Conservation (phyloP, 2,888 invertebrate genomes). For the Cerceris rybyensis region DNA sequence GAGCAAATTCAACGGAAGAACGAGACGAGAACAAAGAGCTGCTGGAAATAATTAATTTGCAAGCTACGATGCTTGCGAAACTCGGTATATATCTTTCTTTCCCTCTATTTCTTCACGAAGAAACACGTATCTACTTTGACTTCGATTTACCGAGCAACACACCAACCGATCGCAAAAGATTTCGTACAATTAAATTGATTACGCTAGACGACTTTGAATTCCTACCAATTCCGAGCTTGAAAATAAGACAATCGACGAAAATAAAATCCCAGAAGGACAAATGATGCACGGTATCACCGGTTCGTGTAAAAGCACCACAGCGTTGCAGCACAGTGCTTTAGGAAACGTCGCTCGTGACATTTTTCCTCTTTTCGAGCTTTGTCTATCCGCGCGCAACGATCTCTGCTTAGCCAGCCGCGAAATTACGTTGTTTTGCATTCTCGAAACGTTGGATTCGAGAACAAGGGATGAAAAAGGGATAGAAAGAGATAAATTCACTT, state of each 20-base stretch:
- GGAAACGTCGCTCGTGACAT: slow-evolving; percentile 23
- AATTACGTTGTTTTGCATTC: slow-evolving; percentile 74
- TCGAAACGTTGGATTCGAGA: not conserved
- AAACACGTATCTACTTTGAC: not conserved
- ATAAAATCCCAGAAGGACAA: too few relatives aligned
- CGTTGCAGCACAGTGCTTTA: slow-evolving; percentile 9
- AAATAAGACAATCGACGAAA: too few relatives aligned
- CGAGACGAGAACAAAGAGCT: too few relatives aligned
- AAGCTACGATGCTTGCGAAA: too few relatives aligned
- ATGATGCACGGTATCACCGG: too few relatives aligned
- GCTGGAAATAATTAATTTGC: too few relatives aligned
- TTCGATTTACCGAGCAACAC: slow-evolving; percentile 3
- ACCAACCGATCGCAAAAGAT: slow-evolving; percentile 19
- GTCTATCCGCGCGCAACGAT: slow-evolving; percentile 43
- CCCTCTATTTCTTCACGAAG: too few relatives aligned
- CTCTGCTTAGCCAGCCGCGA: slow-evolving; percentile 72
- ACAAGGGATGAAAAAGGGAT: slow-evolving; percentile 6
- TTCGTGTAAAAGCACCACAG: too few relatives aligned
- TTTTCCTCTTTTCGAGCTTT: slow-evolving; percentile 61
- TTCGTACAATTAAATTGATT: slow-evolving; percentile 71
- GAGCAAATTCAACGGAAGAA: too few relatives aligned
- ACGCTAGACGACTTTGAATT: slow-evolving; percentile 29
- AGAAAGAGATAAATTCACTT: slow-evolving; percentile 6
- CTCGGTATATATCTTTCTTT: too few relatives aligned
- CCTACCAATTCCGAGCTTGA: slow-evolving; percentile 17